Evolutionary conservation across 2,113 vertebrate species (phyloP).

Genomic region (human): DNA sequence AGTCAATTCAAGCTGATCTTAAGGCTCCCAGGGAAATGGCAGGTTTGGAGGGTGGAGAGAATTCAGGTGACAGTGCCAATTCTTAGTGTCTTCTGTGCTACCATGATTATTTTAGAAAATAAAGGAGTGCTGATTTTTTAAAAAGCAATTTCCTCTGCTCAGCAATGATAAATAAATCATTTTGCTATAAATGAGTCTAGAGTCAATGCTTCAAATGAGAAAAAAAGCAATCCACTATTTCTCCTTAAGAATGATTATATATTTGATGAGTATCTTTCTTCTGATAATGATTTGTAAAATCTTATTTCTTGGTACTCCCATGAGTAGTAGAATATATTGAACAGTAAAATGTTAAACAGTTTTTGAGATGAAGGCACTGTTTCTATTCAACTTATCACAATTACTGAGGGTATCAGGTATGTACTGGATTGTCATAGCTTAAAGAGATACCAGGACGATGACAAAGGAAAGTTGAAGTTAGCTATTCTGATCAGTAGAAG

Average conservation of each 20-base stretch:
- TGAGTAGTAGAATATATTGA: constrained; percentile 60
- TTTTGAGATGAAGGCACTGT: constrained; percentile 71
- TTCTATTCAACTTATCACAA: constrained; percentile 73
- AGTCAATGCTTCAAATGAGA: constrained; percentile 57
- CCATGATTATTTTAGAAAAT: constrained; percentile 43
- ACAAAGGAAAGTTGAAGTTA: constrained; percentile 69
- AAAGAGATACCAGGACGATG: constrained; percentile 67
- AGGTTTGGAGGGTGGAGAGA: background rate
- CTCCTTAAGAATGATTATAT: constrained; percentile 60
- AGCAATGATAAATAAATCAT: constrained; percentile 59
- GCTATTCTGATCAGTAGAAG: constrained; percentile 51
- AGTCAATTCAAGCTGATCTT: background rate
- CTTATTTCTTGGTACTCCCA: constrained; percentile 34
- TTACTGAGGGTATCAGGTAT: constrained; percentile 67
- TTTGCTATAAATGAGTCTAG: constrained; percentile 48
- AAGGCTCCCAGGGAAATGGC: background rate
- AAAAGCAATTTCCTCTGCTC: constrained; percentile 38
- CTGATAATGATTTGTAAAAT: constrained; percentile 72
- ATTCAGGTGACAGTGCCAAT: background rate
- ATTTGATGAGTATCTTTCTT: constrained; percentile 63
- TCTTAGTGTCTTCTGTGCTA: background rate
- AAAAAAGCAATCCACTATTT: constrained; percentile 41
- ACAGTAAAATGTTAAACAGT: constrained; percentile 59
- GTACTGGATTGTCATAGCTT: constrained; percentile 64
- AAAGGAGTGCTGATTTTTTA: constrained; percentile 2